Conservation (phyloP, 2,113 vertebrate genomes). For the Leucosticte australis region DNA sequence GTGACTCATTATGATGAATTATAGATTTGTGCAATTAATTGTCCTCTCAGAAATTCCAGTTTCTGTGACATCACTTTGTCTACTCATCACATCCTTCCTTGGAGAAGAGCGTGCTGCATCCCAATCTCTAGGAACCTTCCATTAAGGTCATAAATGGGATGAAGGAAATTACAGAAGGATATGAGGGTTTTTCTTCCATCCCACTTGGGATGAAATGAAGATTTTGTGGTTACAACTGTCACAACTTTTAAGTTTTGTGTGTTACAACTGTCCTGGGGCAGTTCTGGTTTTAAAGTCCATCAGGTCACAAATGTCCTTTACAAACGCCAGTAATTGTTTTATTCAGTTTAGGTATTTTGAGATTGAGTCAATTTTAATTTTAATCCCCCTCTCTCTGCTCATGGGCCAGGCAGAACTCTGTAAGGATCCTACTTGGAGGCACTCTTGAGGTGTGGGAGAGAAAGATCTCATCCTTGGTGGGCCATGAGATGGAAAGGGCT, state of each 20-base stretch:
- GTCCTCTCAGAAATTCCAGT: neutral
- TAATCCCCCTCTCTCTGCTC: neutral
- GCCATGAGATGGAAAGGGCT: neutral
- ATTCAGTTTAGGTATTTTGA: neutral
- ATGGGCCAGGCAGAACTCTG: neutral
- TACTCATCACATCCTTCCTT: neutral
- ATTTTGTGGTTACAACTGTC: neutral
- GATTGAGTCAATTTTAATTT: neutral
- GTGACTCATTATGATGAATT: constrained; percentile 7
- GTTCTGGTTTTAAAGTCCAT: neutral
- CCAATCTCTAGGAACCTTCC: neutral
- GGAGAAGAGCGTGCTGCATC: neutral
- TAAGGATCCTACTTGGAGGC: neutral
- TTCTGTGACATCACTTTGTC: neutral
- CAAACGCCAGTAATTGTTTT: neutral
- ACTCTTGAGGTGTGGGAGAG: neutral
- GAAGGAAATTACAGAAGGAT: neutral
- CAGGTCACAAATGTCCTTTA: neutral
- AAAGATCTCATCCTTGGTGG: neutral
- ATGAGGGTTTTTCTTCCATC: neutral
- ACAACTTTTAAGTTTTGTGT: too few relatives aligned
- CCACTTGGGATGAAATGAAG: neutral
- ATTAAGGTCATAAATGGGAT: neutral
- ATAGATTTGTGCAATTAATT: constrained; percentile 1
- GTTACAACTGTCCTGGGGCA: neutral